Evolutionary conservation across 2,113 vertebrate species (phyloP), one percentile per base, ranked within the genome.

Genomic region (Emydocephalus ijimae): DNA sequence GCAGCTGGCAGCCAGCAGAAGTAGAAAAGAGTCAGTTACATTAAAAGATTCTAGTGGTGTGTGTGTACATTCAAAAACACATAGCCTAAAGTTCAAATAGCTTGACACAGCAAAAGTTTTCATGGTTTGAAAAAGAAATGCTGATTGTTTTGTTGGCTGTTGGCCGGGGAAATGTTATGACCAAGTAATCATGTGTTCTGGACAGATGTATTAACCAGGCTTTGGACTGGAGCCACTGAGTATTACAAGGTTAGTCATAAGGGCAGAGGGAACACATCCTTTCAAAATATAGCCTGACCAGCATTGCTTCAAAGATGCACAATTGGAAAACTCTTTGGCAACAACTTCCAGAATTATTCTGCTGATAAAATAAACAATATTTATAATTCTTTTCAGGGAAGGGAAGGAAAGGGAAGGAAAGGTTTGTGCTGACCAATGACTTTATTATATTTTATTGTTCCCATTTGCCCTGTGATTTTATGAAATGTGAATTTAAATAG

Each of bases 171-270:
- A 98, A 98, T 98, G 98, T 98, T 98, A 98, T 98, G 98, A 98
- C 98, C 98, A 45, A 97, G 98, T 98, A 98, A 98, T 98, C 98
- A 98, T 97, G 97, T 98, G 97, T 96, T 98, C 97, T 98, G 98
- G 98, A 98, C 98, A 98, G 98, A 98, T 98, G 98, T 97, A 98
- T 98, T 98, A 98, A 98, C 98, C 98, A 98, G 98, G 98, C 98
- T 98, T 98, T 97, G 90, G 94, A 97, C 97, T 98, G 98, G 98
- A 98, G 98, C 98, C 98, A 98, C 98, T 98, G 98, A 98, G 98
- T 98, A 98, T 98, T 98, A 98, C 7, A 81, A 81, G 98, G 98
- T 98, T 98, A 98, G 98, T 97, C 98, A 97, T 97, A 97, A 98
- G 98, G 96, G 96, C 97, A 95, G 96, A 97, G 98, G 97, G 97